Base-by-base conservation (phyloP, 2,113 vertebrate species). In the Amia ocellicauda region DNA sequence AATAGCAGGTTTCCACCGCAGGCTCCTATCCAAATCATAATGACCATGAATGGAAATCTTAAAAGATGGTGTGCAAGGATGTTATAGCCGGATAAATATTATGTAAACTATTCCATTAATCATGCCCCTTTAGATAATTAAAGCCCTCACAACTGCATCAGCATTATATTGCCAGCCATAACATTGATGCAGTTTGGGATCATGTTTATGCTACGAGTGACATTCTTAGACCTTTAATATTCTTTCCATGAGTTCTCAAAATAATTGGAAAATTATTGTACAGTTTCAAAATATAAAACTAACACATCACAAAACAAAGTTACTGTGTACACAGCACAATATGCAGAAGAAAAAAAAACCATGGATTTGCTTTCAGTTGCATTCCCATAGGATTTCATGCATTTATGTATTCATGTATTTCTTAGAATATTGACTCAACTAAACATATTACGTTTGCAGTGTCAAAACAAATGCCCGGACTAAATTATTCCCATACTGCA, bases 41-140 rank as follows among this genome's bases (percentile, higher is more conserved):
- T 45, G 62, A 64, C 62, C 62, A 55, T 57, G 52, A 56, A 53
- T 26, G 8, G 8, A 29, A 23, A 47, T 9, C 26, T 22, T 27
- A 56, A 56, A 64, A 47, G 52, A 63, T 55, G 61, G 27, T 41
- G 26, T 19, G 17, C 24, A 10, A 29, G 62, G 19, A 23, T 20
- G 23, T 14, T 14, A 17, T 16, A 26, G n/a, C 36, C 22, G 26
- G 7, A 28, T 23, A 64, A 57, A 57, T 20, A 29, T 56, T 14
- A 28, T 41, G 24, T 10, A 19, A 22, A 19, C 22, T 4, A 0
- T 17, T 28, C 40, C 16, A 40, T 28, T 19, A 20, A 41, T 57
- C 53, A 47, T 7, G 7, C 16, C 8, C 20, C 17, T 28, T 13
- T 24, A 17, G 36, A 50, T 31, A 19, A 42, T 42, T 58, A 58